phyloP scores from a whole-genome alignment of 92 coral and sea anemone genomes.

The Porites rus region DNA sequence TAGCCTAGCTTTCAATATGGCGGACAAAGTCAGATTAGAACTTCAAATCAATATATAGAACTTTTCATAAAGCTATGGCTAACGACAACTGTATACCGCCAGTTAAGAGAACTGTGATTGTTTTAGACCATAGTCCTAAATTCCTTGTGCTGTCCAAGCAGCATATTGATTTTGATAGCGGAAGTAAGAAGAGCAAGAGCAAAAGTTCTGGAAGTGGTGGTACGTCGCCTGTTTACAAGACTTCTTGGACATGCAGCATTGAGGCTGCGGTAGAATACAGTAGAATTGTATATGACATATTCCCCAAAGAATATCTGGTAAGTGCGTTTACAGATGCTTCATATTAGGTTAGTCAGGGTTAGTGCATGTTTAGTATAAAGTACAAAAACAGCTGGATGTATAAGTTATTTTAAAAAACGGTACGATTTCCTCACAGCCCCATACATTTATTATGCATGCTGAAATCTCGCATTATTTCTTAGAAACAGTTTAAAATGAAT shows the following conservation, averaged over 20 bases:
- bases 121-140: constrained; percentile 86
- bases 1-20: constrained; percentile 46
- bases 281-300: constrained; percentile 95
- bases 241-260: constrained; percentile 95
- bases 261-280: constrained; percentile 97
- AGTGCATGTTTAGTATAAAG: too few species aligned
- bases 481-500: too few species aligned
- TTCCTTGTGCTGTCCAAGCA: constrained; percentile 88
- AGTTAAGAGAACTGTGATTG: constrained; percentile 77
- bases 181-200: constrained; percentile 71
- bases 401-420: too few species aligned
- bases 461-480: too few species aligned
- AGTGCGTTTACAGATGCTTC: constrained; percentile 23
- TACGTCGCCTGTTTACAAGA: constrained; percentile 85
- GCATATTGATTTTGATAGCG: constrained; percentile 93
- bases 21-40: constrained; percentile 5
- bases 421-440: too few species aligned
- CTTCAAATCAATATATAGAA: neutral
- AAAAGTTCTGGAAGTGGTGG: constrained; percentile 29
- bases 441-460: too few species aligned
- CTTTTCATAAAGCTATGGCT: constrained; percentile 19
- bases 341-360: too few species aligned
- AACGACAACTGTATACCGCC: constrained; percentile 6
- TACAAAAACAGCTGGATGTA: too few species aligned
- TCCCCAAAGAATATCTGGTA: constrained; percentile 88